A percentile compares a stretch with the other conserved stretches of the same genome.
Conservation (phyloP, 2,888 invertebrate genomes). For the Celastrina argiolus region DNA sequence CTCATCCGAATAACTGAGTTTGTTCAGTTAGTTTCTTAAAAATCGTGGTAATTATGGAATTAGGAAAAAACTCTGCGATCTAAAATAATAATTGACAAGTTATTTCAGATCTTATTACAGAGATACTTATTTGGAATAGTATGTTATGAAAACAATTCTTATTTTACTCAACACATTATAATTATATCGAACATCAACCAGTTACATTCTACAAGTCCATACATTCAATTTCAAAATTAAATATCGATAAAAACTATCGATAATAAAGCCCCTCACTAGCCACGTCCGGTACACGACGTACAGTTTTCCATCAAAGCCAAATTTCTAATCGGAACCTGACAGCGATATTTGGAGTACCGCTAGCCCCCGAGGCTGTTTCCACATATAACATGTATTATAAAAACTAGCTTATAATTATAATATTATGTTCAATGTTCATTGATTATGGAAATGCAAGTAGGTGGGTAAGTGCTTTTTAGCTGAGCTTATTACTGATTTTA, state of each 20-base stretch:
- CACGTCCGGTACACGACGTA: constrained; percentile 21
- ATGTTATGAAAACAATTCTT: background rate
- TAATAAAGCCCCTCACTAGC: background rate
- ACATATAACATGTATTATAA: constrained; percentile 27
- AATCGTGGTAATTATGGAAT: too few species aligned
- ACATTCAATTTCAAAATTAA: background rate
- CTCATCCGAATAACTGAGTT: too few species aligned
- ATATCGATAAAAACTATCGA: background rate
- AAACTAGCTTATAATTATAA: constrained; percentile 22
- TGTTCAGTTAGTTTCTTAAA: too few species aligned
- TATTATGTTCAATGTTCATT: constrained; percentile 5
- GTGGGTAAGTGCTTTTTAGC: background rate
- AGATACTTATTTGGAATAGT: too few species aligned
- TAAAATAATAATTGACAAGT: too few species aligned
- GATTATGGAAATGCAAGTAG: constrained; percentile 1
- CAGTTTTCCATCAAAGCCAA: constrained; percentile 64
- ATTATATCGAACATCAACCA: background rate
- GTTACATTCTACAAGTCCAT: background rate
- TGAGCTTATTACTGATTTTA: background rate
- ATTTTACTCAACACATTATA: background rate
- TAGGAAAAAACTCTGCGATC: too few species aligned
- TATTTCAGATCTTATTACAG: too few species aligned
- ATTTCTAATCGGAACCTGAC: constrained; percentile 63
- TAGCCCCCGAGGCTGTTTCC: constrained; percentile 47
- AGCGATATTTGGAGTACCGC: constrained; percentile 65